Percentiles rank a stretch among this genome's conserved stretches.
phyloP scores from a whole-genome alignment of 2,797 vertebrate genomes.

The Helarctos malayanus region DNA sequence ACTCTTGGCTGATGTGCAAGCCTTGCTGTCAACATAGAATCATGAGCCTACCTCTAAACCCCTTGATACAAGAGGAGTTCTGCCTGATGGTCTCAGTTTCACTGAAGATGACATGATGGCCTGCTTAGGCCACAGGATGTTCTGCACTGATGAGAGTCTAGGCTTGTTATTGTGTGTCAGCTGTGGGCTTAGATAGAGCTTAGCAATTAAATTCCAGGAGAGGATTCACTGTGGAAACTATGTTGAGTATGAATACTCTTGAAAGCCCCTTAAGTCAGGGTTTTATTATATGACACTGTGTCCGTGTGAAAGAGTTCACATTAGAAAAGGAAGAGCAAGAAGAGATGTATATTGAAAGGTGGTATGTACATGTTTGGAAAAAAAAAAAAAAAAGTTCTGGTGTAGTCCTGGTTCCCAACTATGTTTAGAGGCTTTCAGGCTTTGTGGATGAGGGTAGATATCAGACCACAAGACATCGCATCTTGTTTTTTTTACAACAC shows the following conservation, averaged over 20 bases:
- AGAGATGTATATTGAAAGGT: background rate
- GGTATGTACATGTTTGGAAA: conserved; percentile 31
- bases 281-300: conserved; percentile 61
- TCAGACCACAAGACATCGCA: background rate
- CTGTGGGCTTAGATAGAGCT: conserved; percentile 69
- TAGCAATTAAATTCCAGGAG: conserved; percentile 72
- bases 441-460: background rate
- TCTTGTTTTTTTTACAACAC: conserved; percentile 62
- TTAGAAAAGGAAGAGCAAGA: background rate
- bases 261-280: conserved; percentile 71
- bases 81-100: conserved; percentile 63
- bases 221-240: conserved; percentile 77
- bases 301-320: conserved; percentile 54
- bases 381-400: background rate
- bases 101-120: conserved; percentile 55
- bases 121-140: conserved; percentile 68
- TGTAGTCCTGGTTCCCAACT: background rate
- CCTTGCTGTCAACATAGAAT: conserved; percentile 80
- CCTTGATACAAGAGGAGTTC: conserved; percentile 62
- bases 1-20: conserved; percentile 65
- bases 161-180: conserved; percentile 38
- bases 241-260: conserved; percentile 63
- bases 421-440: background rate
- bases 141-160: conserved; percentile 44
- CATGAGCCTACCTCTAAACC: conserved; percentile 70